phyloP scores from a whole-genome alignment of 2,888 invertebrate genomes.

The Erynnis tages region DNA sequence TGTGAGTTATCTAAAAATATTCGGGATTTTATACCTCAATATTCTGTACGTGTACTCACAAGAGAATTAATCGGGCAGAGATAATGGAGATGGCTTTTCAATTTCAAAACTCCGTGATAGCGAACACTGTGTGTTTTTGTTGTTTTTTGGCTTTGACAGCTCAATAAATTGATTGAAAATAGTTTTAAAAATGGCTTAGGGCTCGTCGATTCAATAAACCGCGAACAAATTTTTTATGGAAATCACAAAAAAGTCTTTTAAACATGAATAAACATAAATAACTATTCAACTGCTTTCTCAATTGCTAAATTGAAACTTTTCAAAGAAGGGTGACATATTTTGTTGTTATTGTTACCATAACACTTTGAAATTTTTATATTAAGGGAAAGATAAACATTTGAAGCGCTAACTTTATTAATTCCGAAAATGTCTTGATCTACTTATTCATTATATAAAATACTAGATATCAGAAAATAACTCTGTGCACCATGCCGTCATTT shows the following conservation, averaged over 20 bases:
- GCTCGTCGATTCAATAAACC: not conserved
- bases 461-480: no score
- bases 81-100: constrained; percentile 23
- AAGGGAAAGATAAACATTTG: no score
- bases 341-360: no score
- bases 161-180: constrained; percentile 16
- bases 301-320: no score
- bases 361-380: no score
- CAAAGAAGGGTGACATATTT: no score
- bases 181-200: not conserved
- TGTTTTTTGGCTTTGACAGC: constrained; percentile 6
- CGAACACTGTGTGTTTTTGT: constrained; percentile 10
- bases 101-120: constrained; percentile 16
- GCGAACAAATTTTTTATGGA: not conserved
- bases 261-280: no score
- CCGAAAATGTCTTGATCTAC: no score
- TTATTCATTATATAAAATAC: no score
- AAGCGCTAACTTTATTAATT: no score
- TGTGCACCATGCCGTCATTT: no score
- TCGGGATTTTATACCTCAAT: constrained; percentile 11
- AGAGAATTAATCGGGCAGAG: constrained; percentile 23
- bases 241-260: not conserved
- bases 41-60: constrained; percentile 14
- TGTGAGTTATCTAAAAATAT: constrained; percentile 1
- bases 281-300: no score